Percentiles rank a stretch among this genome's conserved stretches.
Evolutionary conservation across 2,888 invertebrate genomes (phyloP).

Genomic region (Pammene aurita): DNA sequence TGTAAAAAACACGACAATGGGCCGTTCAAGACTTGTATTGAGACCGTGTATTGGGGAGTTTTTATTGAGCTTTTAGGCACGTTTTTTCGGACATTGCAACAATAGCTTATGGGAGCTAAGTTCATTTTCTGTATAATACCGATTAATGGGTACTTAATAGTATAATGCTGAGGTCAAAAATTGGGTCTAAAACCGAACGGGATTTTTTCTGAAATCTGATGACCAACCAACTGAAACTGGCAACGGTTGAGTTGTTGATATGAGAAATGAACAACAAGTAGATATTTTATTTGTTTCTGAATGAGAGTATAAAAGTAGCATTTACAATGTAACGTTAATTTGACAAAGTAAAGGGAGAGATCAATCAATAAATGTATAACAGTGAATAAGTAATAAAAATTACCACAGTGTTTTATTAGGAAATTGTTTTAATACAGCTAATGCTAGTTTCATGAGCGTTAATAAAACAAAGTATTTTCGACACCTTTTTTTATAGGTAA

Average conservation of each 20-base stretch:
- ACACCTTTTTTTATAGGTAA: conserved; percentile 15
- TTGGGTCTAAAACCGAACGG: conserved; percentile 37
- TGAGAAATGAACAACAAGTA: too few relatives aligned
- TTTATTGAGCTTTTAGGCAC: conserved; percentile 66
- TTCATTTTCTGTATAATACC: conserved; percentile 51
- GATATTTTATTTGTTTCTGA: too few relatives aligned
- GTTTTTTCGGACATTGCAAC: conserved; percentile 66
- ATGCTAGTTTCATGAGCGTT: background rate
- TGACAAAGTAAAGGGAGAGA: too few relatives aligned
- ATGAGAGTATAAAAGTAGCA: too few relatives aligned
- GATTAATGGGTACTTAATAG: conserved; percentile 52
- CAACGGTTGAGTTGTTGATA: background rate
- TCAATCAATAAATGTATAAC: too few relatives aligned
- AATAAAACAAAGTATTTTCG: conserved; percentile 13
- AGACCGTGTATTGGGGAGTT: conserved; percentile 60
- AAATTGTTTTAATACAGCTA: too few relatives aligned
- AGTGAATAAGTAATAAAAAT: too few relatives aligned
- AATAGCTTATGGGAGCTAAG: conserved; percentile 63
- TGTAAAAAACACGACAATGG: conserved; percentile 70
- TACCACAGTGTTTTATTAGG: too few relatives aligned
- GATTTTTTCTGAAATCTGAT: background rate
- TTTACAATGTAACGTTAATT: too few relatives aligned
- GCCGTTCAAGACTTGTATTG: conserved; percentile 73
- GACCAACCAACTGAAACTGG: background rate
- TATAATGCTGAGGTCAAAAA: conserved; percentile 58